These are phyloP conservation scores for Perccottus glenii DNA, from an alignment of 2,113 vertebrate species.

Conservation along the genomic window DNA sequence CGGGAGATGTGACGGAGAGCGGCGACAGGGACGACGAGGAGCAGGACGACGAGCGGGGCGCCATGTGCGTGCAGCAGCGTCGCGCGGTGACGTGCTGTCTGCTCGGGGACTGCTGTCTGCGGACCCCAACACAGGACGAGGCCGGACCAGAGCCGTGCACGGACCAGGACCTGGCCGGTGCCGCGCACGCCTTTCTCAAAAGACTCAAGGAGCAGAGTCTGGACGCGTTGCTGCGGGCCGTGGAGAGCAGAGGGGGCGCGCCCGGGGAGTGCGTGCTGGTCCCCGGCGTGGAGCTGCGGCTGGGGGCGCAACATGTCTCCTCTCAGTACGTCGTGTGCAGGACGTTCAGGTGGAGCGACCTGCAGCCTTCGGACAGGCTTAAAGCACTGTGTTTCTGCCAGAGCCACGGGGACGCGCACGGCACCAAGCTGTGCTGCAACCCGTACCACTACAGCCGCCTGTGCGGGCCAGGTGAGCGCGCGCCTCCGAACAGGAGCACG, in stretches of 20 bases:
- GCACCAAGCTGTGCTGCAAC: conserved; percentile 90
- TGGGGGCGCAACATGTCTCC: conserved; percentile 81
- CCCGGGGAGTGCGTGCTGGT: conserved; percentile 88
- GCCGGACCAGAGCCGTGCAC: conserved; percentile 52
- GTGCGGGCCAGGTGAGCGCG: conserved; percentile 90
- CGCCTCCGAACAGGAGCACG: background rate
- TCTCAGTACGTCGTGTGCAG: conserved; percentile 87
- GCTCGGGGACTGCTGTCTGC: conserved; percentile 82
- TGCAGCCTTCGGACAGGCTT: conserved; percentile 86
- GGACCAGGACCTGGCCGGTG: conserved; percentile 84
- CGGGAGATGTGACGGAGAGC: conserved; percentile 70
- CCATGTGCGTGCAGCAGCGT: conserved; percentile 70
- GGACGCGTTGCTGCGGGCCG: conserved; percentile 87
- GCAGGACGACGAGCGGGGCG: conserved; percentile 66
- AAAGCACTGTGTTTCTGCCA: conserved; percentile 89
- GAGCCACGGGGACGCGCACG: conserved; percentile 77
- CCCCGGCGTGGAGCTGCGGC: conserved; percentile 82
- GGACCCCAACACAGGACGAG: conserved; percentile 65
- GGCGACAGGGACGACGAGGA: conserved; percentile 63
- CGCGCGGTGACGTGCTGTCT: conserved; percentile 87
- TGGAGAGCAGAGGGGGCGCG: conserved; percentile 89
- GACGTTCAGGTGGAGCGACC: conserved; percentile 93
- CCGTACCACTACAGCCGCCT: conserved; percentile 96
- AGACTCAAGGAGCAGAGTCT: conserved; percentile 90
- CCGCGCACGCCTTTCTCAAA: conserved; percentile 87